Evolutionary conservation across 2,888 invertebrate genomes (phyloP), one percentile per base, ranked within the genome.

Genomic region (Panopea generosa): DNA sequence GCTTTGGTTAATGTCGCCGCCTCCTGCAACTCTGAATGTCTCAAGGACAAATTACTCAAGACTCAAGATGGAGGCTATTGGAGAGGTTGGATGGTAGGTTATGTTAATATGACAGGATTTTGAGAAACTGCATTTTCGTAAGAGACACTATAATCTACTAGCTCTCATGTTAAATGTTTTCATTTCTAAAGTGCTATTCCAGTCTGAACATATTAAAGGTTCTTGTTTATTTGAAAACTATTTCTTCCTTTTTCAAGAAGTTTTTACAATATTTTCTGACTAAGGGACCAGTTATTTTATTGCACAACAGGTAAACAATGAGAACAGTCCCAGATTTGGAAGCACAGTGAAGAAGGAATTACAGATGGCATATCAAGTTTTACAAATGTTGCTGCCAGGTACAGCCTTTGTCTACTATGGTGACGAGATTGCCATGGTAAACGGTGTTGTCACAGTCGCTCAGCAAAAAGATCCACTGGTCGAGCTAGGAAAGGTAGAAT

Each of bases 401-500:
- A 95, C 96, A 3, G 95, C 97, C 0, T 95, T 97, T 9, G 96
- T 96, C 0, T 98, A 98, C 90, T 96, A 97, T 86, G 97, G 97
- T 0, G 97, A 97, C 92, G 98, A 98, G 94, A 95, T 97, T 62
- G 97, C 96, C 11, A 96, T 97, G 96, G 93, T 94, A 0, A 95
- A 96, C 72, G 85, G 84, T 0, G 9, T 47, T 14, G 69, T 75
- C 9, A 40, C 40, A 26, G 22, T 20, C 38, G 22, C 47, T 22
- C 18, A 18, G 9, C 18, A 24, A 2, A 73, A 70, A 20, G 76
- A 79, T 53, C 73, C 82, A 7, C 43, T 69, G 7, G 29, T 45
- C 20, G 57, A 56, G 38, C 16, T 52, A 18, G 27, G 38, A 38
- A 40, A 9, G 26, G 18, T 38, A n/a, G n/a, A n/a, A n/a, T n/a